These are phyloP conservation scores for Trachops cirrhosus DNA, from an alignment of 2,797 vertebrate genomes.

Conservation along the genomic window DNA sequence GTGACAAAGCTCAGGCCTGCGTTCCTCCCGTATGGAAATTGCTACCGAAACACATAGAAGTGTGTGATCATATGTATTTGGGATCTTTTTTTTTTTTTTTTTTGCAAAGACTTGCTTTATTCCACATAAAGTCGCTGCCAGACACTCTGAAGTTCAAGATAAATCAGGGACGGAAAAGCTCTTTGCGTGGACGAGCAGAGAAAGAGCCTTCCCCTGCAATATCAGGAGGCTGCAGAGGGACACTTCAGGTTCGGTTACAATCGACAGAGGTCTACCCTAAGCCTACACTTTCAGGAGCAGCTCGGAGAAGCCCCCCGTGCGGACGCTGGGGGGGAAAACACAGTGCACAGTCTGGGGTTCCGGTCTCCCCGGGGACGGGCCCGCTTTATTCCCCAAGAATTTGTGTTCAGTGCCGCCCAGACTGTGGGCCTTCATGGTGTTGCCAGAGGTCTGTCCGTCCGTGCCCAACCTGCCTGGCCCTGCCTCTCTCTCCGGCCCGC, in stretches of 20 bases:
- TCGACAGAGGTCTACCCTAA: background rate
- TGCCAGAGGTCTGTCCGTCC: rapidly evolving
- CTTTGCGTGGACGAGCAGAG: background rate
- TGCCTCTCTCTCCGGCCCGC: too few relatives aligned
- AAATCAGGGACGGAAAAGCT: background rate
- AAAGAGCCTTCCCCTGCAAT: background rate
- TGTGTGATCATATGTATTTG: too few relatives aligned
- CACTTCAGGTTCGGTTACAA: background rate
- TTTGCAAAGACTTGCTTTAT: background rate
- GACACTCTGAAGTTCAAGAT: background rate
- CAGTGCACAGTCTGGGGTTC: rapidly evolving
- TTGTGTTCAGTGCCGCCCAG: rapidly evolving
- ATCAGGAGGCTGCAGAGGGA: background rate
- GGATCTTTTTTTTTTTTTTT: too few relatives aligned
- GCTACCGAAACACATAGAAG: too few relatives aligned
- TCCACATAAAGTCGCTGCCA: background rate
- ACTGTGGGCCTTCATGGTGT: rapidly evolving
- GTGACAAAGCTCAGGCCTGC: background rate
- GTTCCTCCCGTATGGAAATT: background rate
- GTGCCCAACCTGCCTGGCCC: rapidly evolving
- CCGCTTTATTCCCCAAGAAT: background rate
- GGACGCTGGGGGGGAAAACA: rapidly evolving
- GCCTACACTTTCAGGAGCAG: background rate
- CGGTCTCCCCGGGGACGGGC: rapidly evolving
- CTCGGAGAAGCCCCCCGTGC: background rate